Evolutionary conservation across 2,113 vertebrate genomes (phyloP).

Genomic region (Cariama cristata): DNA sequence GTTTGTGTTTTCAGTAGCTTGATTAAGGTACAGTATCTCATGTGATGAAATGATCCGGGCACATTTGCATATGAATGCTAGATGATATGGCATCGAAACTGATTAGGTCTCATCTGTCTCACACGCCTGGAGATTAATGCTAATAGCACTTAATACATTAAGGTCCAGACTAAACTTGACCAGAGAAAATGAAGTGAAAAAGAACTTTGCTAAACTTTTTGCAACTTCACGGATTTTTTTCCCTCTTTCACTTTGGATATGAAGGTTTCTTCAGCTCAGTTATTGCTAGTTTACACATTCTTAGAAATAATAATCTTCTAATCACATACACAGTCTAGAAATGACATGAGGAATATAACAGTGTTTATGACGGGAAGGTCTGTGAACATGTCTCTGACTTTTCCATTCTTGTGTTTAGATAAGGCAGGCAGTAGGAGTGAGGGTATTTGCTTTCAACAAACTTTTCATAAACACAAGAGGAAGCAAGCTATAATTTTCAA

Average conservation of each 20-base stretch:
- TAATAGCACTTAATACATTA: neutral
- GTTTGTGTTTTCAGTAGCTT: slow-evolving; percentile 6
- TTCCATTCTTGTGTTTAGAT: neutral
- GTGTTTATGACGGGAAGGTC: neutral
- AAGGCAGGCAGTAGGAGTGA: neutral
- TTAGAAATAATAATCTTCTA: neutral
- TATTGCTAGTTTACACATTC: neutral
- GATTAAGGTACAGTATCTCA: neutral
- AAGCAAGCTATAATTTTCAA: neutral
- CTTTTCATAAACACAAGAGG: neutral
- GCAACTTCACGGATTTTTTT: neutral
- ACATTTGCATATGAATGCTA: slow-evolving; percentile 1
- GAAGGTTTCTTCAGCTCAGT: neutral
- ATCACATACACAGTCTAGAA: neutral
- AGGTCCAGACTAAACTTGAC: neutral
- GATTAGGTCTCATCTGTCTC: neutral
- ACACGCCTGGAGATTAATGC: neutral
- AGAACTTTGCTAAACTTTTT: neutral
- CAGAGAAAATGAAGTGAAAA: neutral
- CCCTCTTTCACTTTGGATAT: neutral
- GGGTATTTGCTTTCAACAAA: neutral
- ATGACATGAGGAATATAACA: neutral
- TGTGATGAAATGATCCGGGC: neutral
- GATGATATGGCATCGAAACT: neutral
- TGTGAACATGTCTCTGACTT: neutral